Evolutionary conservation across 1,140 invertebrate species (phyloP), one percentile per base, ranked within the genome.

Genomic region (Ectropis grisescens): DNA sequence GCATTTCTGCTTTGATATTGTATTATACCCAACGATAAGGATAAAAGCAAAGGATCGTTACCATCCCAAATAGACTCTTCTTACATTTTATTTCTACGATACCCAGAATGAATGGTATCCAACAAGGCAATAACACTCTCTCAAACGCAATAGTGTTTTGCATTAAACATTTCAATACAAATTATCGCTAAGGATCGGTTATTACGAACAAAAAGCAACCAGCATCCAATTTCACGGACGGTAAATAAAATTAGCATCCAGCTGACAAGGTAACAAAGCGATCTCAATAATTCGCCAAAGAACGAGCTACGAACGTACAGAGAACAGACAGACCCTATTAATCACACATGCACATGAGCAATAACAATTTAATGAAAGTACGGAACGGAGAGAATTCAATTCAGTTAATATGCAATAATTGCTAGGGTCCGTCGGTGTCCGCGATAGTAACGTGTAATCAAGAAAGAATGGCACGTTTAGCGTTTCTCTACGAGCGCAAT

Each of bases 201-300:
- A 19, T 10, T 26, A 23, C 36, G 43, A 66, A 69, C 59, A 58
- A 55, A 54, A 50, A 33, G 44, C 46, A 35, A 29, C 26, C 39
- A 35, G 45, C 48, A 61, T 71, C 58, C 62, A 79, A 79, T 76
- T 79, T 74, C 69, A 79, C 51, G 71, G 62, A 14, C 57, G 68
- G 56, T 79, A 79, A 74, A 79, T 72, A 79, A 76, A 79, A 79
- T 79, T 79, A 70, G 49, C 69, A 57, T 42, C 53, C 41, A 42
- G 47, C 58, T 54, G 70, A 69, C 67, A 68, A 50, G 52, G 45
- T 74, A 68, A 75, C 62, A 67, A 70, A 75, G 70, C 60, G 60
- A 31, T 60, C 58, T 64, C 58, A 62, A 75, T 79, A 79, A 79
- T 66, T 75, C 44, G 52, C 53, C 54, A 33, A 33, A 36, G 48